Conservation (phyloP, 1,140 invertebrate genomes). For the Agrypnia vestita region DNA sequence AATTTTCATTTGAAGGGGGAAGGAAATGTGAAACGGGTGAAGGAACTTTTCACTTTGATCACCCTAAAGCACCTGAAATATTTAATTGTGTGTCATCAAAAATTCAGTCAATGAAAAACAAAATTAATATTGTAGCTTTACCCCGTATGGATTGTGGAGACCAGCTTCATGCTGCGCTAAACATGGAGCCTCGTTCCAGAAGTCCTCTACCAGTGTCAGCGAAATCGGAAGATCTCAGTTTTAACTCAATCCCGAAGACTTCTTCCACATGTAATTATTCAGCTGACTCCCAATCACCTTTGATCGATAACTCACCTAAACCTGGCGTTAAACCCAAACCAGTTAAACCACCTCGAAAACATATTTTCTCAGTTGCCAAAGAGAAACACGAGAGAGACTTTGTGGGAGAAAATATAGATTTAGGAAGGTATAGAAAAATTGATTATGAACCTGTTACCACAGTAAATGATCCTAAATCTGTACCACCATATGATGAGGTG, state of each 20-base stretch:
- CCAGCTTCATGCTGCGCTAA: constrained; percentile 81
- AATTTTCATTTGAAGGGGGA: constrained; percentile 93
- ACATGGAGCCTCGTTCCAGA: constrained; percentile 83
- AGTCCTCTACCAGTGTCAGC: constrained; percentile 83
- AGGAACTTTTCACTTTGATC: constrained; percentile 86
- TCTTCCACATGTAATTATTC: constrained; percentile 67
- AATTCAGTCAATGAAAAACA: constrained; percentile 89
- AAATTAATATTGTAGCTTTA: constrained; percentile 79
- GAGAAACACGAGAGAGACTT: constrained; percentile 63
- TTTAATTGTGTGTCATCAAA: constrained; percentile 84
- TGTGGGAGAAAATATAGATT: constrained; percentile 68
- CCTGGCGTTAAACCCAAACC: constrained; percentile 76
- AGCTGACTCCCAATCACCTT: constrained; percentile 65
- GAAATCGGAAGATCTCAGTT: constrained; percentile 69
- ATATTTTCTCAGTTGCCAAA: constrained; percentile 68
- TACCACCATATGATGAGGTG: constrained; percentile 79
- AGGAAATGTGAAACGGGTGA: constrained; percentile 90
- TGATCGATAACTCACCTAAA: constrained; percentile 63
- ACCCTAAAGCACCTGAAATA: constrained; percentile 86
- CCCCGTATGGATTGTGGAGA: constrained; percentile 81
- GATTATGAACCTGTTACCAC: constrained; percentile 69
- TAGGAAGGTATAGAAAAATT: constrained; percentile 68
- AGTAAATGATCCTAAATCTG: constrained; percentile 49
- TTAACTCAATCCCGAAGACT: constrained; percentile 69
- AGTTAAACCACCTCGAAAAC: constrained; percentile 79